Conservation (phyloP, 2,888 invertebrate genomes). For the Catocala fraxini region DNA sequence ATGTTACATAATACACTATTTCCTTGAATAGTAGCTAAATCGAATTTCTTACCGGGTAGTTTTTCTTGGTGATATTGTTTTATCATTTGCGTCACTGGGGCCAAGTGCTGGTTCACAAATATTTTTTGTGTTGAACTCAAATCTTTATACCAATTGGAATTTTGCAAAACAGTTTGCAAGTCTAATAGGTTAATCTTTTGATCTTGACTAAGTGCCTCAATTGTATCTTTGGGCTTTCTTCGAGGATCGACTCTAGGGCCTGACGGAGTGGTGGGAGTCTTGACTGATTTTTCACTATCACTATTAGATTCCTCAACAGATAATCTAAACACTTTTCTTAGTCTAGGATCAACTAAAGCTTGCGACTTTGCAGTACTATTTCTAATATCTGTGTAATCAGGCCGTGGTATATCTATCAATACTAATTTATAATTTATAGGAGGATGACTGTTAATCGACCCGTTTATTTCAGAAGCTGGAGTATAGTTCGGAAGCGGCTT, state of each 20-base stretch:
- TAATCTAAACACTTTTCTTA: slow-evolving; percentile 92
- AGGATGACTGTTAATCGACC: slow-evolving; percentile 92
- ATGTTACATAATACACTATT: slow-evolving; percentile 87
- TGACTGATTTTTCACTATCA: slow-evolving; percentile 85
- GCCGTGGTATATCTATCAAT: slow-evolving; percentile 90
- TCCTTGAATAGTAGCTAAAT: slow-evolving; percentile 82
- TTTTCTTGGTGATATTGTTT: slow-evolving; percentile 89
- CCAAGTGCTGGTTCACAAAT: slow-evolving; percentile 90
- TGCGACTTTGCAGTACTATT: slow-evolving; percentile 91
- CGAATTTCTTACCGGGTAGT: slow-evolving; percentile 84
- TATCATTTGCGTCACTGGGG: slow-evolving; percentile 88
- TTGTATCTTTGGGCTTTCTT: slow-evolving; percentile 77
- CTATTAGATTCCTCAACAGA: slow-evolving; percentile 89
- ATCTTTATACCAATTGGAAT: slow-evolving; percentile 91
- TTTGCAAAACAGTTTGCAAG: slow-evolving; percentile 89
- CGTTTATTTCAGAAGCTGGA: slow-evolving; percentile 95
- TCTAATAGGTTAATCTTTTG: slow-evolving; percentile 79
- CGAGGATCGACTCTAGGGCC: slow-evolving; percentile 82
- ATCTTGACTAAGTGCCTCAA: slow-evolving; percentile 63
- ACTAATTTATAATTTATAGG: slow-evolving; percentile 90
- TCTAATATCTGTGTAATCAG: slow-evolving; percentile 92
- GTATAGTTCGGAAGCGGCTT: slow-evolving; percentile 94
- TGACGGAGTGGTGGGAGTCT: slow-evolving; percentile 58
- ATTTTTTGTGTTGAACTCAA: slow-evolving; percentile 91
- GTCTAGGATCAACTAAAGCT: slow-evolving; percentile 91